These are phyloP conservation scores for Parasteatoda lunata DNA, from an alignment of 2,888 invertebrate genomes.

Conservation along the genomic window DNA sequence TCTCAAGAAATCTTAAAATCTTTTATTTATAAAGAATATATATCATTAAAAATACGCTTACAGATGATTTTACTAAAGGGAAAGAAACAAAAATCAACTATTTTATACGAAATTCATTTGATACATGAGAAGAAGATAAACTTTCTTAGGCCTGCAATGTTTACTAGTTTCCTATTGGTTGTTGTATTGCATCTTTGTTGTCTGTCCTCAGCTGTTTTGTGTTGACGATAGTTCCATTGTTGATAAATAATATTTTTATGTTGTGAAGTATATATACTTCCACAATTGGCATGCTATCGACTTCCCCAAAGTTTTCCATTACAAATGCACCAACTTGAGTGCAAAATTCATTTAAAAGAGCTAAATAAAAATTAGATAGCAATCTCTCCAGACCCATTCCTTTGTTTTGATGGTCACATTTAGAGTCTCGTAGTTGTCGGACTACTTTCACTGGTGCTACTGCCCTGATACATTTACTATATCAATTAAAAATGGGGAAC, in stretches of 20 bases:
- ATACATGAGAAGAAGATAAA: conserved; percentile 41
- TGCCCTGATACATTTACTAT: conserved; percentile 32
- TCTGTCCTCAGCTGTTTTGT: conserved; percentile 68
- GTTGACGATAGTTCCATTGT: conserved; percentile 40
- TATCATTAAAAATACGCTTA: no score
- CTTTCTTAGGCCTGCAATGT: conserved; percentile 62
- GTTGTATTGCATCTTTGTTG: conserved; percentile 66
- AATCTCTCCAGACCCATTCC: conserved; percentile 23
- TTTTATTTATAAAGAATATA: no score
- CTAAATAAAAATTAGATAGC: neutral
- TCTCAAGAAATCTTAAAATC: neutral
- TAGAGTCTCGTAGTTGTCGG: conserved; percentile 9
- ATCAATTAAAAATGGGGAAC: conserved; percentile 74
- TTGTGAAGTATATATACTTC: conserved; percentile 14
- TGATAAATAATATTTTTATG: conserved; percentile 44
- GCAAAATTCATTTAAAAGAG: neutral
- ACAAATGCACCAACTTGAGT: conserved; percentile 26
- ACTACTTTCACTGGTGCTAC: conserved; percentile 3
- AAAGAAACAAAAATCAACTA: neutral
- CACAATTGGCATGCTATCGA: conserved; percentile 42
- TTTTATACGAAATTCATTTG: neutral
- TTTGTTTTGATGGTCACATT: conserved; percentile 25
- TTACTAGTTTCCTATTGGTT: conserved; percentile 60
- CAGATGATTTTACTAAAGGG: no score
- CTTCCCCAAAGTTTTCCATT: conserved; percentile 10